Evolutionary conservation across 2,888 invertebrate genomes (phyloP).

Genomic region (Gari tellinella): DNA sequence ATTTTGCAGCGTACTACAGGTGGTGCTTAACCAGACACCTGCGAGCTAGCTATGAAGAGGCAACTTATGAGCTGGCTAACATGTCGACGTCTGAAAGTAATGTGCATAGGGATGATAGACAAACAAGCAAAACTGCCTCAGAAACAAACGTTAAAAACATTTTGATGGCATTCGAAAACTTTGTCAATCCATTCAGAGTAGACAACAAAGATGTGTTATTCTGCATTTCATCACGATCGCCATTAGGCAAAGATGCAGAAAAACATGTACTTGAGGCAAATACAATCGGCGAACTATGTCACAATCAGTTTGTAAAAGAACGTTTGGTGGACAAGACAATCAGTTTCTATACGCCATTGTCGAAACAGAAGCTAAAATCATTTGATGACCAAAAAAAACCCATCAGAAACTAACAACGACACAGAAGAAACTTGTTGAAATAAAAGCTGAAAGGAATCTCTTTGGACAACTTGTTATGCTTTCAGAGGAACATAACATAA

Average conservation of each 20-base stretch:
- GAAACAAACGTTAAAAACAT: slow-evolving; percentile 26
- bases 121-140: slow-evolving; percentile 5
- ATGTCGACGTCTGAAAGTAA: slow-evolving; percentile 22
- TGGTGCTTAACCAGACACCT: slow-evolving; percentile 41
- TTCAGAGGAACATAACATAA: slow-evolving; percentile 33
- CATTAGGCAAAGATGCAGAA: slow-evolving; percentile 19
- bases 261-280: slow-evolving; percentile 25
- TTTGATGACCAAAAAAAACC: slow-evolving; percentile 18
- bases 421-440: slow-evolving; percentile 29
- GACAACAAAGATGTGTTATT: slow-evolving; percentile 38
- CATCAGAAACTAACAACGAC: slow-evolving; percentile 14
- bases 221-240: slow-evolving; percentile 48
- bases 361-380: slow-evolving; percentile 36
- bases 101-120: slow-evolving; percentile 27
- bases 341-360: slow-evolving; percentile 39
- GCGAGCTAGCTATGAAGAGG: slow-evolving; percentile 31
- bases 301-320: slow-evolving; percentile 23
- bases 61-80: slow-evolving; percentile 16
- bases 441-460: slow-evolving; percentile 41
- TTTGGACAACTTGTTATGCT: slow-evolving; percentile 45
- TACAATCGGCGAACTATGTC: slow-evolving; percentile 8
- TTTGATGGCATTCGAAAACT: slow-evolving; percentile 16
- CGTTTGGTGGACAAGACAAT: slow-evolving; percentile 26
- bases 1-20: slow-evolving; percentile 41
- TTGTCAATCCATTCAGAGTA: slow-evolving; percentile 36